Evolutionary conservation across 37 sponge, comb jelly and placozoan genomes (phyloP).

Genomic region (Oscarella lobularis): DNA sequence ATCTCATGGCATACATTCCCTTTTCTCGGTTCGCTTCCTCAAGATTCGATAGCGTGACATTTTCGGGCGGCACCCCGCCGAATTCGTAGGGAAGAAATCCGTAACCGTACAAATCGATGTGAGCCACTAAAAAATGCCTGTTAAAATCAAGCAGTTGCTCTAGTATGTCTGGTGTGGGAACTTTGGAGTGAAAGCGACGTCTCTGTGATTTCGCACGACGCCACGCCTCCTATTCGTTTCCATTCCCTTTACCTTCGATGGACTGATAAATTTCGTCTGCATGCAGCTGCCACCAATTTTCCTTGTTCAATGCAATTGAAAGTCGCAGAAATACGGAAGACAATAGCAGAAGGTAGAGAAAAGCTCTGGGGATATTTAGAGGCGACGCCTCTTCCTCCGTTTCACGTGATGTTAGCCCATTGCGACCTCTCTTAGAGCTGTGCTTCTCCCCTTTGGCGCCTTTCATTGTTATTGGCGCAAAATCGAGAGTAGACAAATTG

Average conservation of each 20-base stretch:
- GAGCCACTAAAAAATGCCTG: not conserved
- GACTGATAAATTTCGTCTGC: not conserved
- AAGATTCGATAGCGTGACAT: not conserved
- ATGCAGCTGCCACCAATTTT: not conserved
- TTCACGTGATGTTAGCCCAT: too few species aligned
- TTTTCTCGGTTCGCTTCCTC: not conserved
- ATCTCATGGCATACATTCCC: not conserved
- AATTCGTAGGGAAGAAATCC: constrained; percentile 2
- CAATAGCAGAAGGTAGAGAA: not conserved
- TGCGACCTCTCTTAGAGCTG: too few species aligned
- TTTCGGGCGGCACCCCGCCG: not conserved
- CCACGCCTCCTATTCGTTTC: not conserved
- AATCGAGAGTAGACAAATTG: too few species aligned
- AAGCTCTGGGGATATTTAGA: too few species aligned
- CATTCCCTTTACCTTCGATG: not conserved
- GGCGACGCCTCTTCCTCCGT: too few species aligned
- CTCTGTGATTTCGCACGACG: too few species aligned
- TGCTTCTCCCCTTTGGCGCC: too few species aligned
- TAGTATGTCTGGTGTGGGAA: not conserved
- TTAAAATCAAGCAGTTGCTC: not conserved
- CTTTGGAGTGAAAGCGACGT: too few species aligned
- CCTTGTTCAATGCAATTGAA: not conserved
- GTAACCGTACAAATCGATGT: not conserved
- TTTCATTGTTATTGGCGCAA: too few species aligned
- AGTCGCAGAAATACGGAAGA: not conserved